These are phyloP conservation scores for Anagyrus pseudococci DNA, from an alignment of 2,888 invertebrate genomes.

Conservation along the genomic window DNA sequence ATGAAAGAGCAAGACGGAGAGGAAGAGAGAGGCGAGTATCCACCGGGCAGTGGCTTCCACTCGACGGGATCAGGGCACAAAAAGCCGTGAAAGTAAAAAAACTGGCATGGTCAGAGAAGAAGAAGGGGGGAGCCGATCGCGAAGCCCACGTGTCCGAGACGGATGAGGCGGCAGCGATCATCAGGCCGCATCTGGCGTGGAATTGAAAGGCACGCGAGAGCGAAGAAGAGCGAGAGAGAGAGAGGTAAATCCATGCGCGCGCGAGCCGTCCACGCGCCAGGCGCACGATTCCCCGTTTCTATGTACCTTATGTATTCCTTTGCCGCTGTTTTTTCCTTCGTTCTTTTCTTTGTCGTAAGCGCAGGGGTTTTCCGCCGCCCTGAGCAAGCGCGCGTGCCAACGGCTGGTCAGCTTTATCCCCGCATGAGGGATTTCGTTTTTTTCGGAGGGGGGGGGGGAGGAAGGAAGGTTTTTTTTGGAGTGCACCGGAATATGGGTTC, in stretches of 20 bases:
- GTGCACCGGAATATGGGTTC: too few species aligned
- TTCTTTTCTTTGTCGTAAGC: neutral
- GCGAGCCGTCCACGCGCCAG: constrained; percentile 4
- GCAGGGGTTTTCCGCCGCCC: neutral
- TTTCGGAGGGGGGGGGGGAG: too few species aligned
- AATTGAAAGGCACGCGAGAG: neutral
- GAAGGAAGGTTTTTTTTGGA: too few species aligned
- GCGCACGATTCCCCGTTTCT: neutral
- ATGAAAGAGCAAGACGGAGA: too few species aligned
- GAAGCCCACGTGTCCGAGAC: constrained; percentile 11
- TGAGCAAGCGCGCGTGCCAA: constrained; percentile 7
- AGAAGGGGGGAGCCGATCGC: constrained; percentile 3
- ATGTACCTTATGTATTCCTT: neutral
- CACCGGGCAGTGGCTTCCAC: neutral
- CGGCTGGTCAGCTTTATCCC: too few species aligned
- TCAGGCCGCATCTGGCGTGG: constrained; percentile 6
- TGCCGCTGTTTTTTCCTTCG: neutral
- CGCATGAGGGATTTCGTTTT: too few species aligned
- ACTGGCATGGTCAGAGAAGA: neutral
- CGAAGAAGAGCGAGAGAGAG: neutral
- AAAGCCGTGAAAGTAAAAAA: neutral
- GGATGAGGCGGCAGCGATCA: neutral
- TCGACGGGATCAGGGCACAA: neutral
- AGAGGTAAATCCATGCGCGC: constrained; percentile 3
- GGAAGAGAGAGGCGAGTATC: too few species aligned